Evolutionary conservation across 2,797 vertebrate species (phyloP).

Genomic region (Heteromormyrus szaboi): DNA sequence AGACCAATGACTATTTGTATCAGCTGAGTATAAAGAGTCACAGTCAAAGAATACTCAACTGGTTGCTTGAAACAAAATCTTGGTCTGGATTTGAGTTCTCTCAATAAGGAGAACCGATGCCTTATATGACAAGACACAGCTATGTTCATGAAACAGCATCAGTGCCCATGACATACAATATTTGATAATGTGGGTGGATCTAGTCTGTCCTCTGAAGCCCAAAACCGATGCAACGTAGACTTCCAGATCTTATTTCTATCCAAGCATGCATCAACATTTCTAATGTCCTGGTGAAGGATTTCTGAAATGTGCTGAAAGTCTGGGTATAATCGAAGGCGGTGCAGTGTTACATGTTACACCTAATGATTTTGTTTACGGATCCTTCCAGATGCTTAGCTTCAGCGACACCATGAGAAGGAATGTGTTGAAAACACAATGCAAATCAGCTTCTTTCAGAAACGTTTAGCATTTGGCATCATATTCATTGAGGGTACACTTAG

Average conservation of each 20-base stretch:
- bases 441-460: background rate
- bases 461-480: background rate
- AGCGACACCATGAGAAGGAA: background rate
- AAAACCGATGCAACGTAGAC: background rate
- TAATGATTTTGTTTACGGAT: background rate
- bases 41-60: background rate
- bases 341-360: background rate
- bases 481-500: background rate
- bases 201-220: background rate
- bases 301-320: background rate
- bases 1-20: background rate
- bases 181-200: background rate
- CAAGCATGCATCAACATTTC: background rate
- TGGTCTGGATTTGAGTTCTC: background rate
- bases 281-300: background rate
- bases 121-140: background rate
- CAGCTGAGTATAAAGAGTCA: background rate
- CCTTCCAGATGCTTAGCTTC: background rate
- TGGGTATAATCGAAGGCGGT: background rate
- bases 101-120: background rate
- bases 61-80: background rate
- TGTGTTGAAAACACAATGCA: background rate
- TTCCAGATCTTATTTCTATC: background rate
- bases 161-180: background rate
- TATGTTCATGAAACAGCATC: background rate